These are phyloP conservation scores for Rachycentron canadum DNA, from an alignment of 2,797 vertebrate genomes.

Conservation along the genomic window DNA sequence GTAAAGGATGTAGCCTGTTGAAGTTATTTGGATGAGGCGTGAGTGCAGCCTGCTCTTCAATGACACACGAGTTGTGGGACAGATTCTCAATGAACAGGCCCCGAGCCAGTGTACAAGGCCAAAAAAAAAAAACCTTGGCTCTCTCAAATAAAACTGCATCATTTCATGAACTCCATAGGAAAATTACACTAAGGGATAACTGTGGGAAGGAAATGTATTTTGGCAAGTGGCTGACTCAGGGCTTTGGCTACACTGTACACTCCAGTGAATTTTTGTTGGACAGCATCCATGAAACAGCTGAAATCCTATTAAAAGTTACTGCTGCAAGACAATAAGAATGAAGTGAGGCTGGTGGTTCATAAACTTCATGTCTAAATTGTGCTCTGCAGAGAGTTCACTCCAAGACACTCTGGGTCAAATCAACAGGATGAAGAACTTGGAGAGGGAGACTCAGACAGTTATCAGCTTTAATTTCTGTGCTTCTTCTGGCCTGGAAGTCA, in stretches of 20 bases:
- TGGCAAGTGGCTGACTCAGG: slow-evolving; percentile 50
- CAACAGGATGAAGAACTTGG: background rate
- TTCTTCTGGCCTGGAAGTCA: slow-evolving; percentile 21
- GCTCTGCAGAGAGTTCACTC: slow-evolving; percentile 18
- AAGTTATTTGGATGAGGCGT: background rate
- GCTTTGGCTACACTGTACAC: slow-evolving; percentile 39
- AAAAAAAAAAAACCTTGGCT: slow-evolving; percentile 10
- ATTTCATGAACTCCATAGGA: slow-evolving; percentile 49
- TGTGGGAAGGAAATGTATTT: slow-evolving; percentile 64
- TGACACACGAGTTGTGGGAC: slow-evolving; percentile 17
- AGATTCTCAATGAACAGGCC: slow-evolving; percentile 52
- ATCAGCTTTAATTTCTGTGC: slow-evolving; percentile 6
- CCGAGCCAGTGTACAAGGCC: slow-evolving; percentile 31
- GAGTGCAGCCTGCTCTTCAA: slow-evolving; percentile 15
- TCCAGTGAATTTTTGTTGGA: slow-evolving; percentile 46
- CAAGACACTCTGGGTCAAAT: background rate
- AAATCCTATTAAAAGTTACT: slow-evolving; percentile 45
- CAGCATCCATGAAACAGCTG: slow-evolving; percentile 40
- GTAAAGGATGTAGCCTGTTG: background rate
- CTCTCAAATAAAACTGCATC: slow-evolving; percentile 37
- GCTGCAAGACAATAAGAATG: slow-evolving; percentile 25
- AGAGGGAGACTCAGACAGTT: background rate
- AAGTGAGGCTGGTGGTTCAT: slow-evolving; percentile 21
- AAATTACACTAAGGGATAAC: slow-evolving; percentile 53
- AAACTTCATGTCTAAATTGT: slow-evolving; percentile 24